A percentile compares a stretch with the other conserved stretches of the same genome.
Conservation (phyloP, 2,797 vertebrate species). For the Dallia pectoralis region DNA sequence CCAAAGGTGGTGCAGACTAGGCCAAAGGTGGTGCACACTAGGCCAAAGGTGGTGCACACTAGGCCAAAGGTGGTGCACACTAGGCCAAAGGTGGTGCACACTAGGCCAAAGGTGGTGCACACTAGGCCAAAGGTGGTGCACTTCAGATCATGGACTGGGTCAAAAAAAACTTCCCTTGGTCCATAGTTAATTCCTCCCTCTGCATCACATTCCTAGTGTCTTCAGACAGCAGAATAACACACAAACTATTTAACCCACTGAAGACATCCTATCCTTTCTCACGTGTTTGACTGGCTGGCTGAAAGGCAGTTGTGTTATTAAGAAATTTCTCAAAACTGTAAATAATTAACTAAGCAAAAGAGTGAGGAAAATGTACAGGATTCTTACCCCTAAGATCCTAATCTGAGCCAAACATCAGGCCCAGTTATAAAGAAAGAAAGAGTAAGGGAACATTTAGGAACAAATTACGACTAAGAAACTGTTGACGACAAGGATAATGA, state of each 20-base stretch:
- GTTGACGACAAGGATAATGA: background rate
- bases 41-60: conserved; percentile 36
- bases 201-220: conserved; percentile 10
- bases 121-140: conserved; percentile 38
- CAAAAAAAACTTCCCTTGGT: conserved; percentile 3
- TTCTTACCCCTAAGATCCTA: background rate
- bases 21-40: too few relatives aligned
- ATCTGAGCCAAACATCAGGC: background rate
- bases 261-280: conserved; percentile 8
- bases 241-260: conserved; percentile 15
- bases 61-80: conserved; percentile 36
- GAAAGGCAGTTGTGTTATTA: background rate
- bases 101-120: conserved; percentile 31
- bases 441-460: background rate
- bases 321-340: background rate
- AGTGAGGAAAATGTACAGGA: too few relatives aligned
- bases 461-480: background rate
- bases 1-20: conserved; percentile 19
- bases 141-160: conserved; percentile 28
- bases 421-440: background rate
- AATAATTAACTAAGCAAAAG: conserved; percentile 15
- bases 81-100: conserved; percentile 32
- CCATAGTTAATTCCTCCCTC: conserved; percentile 15
- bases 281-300: conserved; percentile 11
- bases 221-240: conserved; percentile 15